A percentile compares a stretch with the other conserved stretches of the same genome.
phyloP scores from a whole-genome alignment of 2,113 vertebrate species.

The Ceuthmochares aereus region DNA sequence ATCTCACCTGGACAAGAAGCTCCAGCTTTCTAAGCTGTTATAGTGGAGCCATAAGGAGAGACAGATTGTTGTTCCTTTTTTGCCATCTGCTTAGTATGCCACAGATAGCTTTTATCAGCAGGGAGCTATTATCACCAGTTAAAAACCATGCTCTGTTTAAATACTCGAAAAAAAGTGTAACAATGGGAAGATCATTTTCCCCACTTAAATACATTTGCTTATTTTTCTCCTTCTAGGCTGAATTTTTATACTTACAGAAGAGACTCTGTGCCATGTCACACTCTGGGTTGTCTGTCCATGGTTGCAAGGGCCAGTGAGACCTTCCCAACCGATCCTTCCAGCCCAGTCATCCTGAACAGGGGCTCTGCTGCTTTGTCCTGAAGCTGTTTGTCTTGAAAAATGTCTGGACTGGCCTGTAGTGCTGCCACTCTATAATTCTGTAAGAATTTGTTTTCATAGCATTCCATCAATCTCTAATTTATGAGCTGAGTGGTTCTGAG shows the following conservation, averaged over 20 bases:
- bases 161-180: neutral
- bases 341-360: neutral
- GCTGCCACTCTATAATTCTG: neutral
- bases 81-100: neutral
- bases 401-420: neutral
- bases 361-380: neutral
- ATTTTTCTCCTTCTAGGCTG: neutral
- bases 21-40: neutral
- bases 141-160: neutral
- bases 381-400: neutral
- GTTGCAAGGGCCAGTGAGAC: neutral
- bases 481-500: neutral
- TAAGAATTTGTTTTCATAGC: neutral
- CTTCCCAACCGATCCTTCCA: neutral
- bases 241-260: neutral
- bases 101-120: constrained; percentile 1
- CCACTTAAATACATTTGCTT: neutral
- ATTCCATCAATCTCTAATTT: neutral
- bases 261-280: neutral
- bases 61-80: constrained; percentile 1
- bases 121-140: constrained; percentile 10
- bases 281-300: neutral
- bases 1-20: neutral
- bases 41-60: neutral
- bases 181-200: neutral